These are phyloP conservation scores for Conger conger DNA, from an alignment of 2,113 vertebrate genomes.

Conservation along the genomic window DNA sequence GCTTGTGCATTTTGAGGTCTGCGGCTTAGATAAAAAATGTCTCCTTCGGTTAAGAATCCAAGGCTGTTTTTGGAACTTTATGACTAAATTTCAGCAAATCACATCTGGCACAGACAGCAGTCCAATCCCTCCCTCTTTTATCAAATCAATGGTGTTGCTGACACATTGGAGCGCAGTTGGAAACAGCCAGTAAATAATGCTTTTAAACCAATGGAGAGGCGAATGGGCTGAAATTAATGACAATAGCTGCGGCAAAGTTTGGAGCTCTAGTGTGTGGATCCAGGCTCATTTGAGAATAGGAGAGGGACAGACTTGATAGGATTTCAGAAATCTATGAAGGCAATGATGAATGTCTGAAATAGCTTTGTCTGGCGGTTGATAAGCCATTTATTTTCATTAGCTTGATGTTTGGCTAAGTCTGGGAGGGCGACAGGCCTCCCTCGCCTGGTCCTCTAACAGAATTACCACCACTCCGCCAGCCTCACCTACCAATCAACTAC, in stretches of 20 bases:
- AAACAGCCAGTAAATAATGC: slow-evolving; percentile 20
- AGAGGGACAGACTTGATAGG: slow-evolving; percentile 65
- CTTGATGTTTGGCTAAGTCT: slow-evolving; percentile 58
- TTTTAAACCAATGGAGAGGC: slow-evolving; percentile 28
- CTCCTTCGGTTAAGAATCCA: background rate
- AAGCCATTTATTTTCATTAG: slow-evolving; percentile 81
- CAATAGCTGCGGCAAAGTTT: slow-evolving; percentile 49
- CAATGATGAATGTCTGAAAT: slow-evolving; percentile 77
- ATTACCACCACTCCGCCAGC: slow-evolving; percentile 45
- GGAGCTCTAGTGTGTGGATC: slow-evolving; percentile 46
- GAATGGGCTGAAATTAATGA: slow-evolving; percentile 53
- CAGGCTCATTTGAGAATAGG: slow-evolving; percentile 24
- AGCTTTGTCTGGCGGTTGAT: slow-evolving; percentile 72
- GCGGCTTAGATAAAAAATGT: slow-evolving; percentile 1
- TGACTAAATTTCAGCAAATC: slow-evolving; percentile 24
- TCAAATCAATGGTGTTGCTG: slow-evolving; percentile 16
- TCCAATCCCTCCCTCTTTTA: background rate
- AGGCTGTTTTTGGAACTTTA: slow-evolving; percentile 23
- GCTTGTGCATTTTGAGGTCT: background rate
- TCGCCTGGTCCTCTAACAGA: slow-evolving; percentile 53
- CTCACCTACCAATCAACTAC: slow-evolving; percentile 18
- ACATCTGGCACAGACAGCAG: slow-evolving; percentile 12
- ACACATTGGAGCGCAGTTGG: background rate
- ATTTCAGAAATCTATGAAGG: slow-evolving; percentile 73
- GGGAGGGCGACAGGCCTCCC: slow-evolving; percentile 26